A percentile compares a stretch with the other conserved stretches of the same genome.
Evolutionary conservation across 1,140 invertebrate genomes (phyloP).

Genomic region (Nomia melanderi): DNA sequence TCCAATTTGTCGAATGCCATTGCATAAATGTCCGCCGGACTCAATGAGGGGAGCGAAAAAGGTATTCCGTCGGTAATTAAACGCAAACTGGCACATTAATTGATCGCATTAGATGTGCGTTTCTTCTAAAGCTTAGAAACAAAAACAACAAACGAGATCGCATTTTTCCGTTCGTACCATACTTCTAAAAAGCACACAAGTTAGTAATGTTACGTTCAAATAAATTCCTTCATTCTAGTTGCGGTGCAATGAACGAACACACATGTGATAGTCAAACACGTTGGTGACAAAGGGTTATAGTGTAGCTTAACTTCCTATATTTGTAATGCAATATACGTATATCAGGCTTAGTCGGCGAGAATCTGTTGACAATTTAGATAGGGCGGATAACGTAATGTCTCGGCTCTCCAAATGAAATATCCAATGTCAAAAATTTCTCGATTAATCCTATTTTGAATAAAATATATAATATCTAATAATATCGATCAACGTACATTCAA

Average conservation of each 20-base stretch:
- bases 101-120: too few relatives aligned
- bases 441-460: not conserved
- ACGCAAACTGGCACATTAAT: not conserved
- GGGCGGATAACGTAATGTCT: not conserved
- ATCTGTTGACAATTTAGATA: conserved; percentile 1
- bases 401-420: not conserved
- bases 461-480: too few relatives aligned
- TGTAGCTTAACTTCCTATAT: conserved; percentile 6
- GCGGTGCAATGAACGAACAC: not conserved
- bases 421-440: not conserved
- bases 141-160: too few relatives aligned
- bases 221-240: not conserved
- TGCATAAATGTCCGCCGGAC: not conserved
- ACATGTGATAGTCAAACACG: not conserved
- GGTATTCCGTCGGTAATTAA: not conserved
- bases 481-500: too few relatives aligned
- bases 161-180: too few relatives aligned
- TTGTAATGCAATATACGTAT: conserved; percentile 2
- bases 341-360: not conserved
- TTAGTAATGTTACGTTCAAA: not conserved
- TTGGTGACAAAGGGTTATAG: not conserved
- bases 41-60: not conserved
- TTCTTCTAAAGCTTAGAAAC: too few relatives aligned
- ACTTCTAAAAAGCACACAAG: not conserved
- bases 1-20: too few relatives aligned